These are phyloP conservation scores for Oxygymnocypris stewartii DNA, from an alignment of 2,113 vertebrate genomes.

Conservation along the genomic window DNA sequence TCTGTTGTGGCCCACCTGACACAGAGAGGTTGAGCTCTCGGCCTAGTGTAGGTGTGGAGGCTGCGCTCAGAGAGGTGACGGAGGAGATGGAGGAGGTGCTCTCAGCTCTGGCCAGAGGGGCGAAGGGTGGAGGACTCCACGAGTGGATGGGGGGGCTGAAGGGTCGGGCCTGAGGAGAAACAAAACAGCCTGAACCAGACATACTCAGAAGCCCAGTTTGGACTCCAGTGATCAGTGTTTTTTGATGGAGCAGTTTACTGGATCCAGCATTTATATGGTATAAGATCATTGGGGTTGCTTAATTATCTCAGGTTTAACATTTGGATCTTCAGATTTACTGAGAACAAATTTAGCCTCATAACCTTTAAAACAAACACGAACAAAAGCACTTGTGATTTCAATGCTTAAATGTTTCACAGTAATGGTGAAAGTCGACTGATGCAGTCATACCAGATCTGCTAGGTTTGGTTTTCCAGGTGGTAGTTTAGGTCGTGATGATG, in stretches of 20 bases:
- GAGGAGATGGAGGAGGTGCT: conserved; percentile 98
- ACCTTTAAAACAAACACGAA: not conserved
- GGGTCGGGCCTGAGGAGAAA: conserved; percentile 82
- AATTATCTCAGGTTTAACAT: not conserved
- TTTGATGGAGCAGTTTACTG: not conserved
- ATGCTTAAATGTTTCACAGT: not conserved
- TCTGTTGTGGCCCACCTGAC: conserved; percentile 65
- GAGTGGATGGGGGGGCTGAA: conserved; percentile 93
- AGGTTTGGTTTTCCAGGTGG: conserved; percentile 88
- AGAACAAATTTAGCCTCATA: not conserved
- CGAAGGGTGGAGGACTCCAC: conserved; percentile 92
- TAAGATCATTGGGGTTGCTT: too few species aligned
- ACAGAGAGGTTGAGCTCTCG: conserved; percentile 76
- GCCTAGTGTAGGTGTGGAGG: conserved; percentile 95
- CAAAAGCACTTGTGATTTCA: not conserved
- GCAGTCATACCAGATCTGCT: conserved; percentile 80
- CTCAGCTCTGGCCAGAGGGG: conserved; percentile 92
- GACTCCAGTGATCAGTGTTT: not conserved
- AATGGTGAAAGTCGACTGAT: not conserved
- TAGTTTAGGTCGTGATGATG: conserved; percentile 90
- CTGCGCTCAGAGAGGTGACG: conserved; percentile 90
- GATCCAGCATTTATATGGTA: too few species aligned
- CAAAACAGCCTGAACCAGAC: not conserved
- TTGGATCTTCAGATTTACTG: not conserved
- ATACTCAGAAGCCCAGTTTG: not conserved